A percentile compares a stretch with the other conserved stretches of the same genome.
These are phyloP conservation scores for Drosophila nannoptera DNA, from an alignment of 1,140 invertebrate species.

Conservation along the genomic window DNA sequence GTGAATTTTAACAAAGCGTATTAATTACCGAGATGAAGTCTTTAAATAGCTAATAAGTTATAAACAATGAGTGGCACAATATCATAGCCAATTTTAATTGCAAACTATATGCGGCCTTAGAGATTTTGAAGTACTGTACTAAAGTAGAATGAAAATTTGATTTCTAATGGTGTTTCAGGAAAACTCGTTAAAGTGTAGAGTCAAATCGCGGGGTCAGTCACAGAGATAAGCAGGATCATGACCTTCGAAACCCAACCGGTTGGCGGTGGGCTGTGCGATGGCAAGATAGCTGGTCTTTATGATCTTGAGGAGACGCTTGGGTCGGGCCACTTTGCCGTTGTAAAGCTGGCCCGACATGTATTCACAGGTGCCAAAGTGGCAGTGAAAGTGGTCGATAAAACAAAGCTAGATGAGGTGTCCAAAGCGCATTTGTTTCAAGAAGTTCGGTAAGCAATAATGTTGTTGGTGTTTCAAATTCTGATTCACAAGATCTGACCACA, in stretches of 20 bases:
- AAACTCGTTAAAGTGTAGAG: constrained; percentile 44
- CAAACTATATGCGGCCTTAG: constrained; percentile 5
- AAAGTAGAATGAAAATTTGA: constrained; percentile 16
- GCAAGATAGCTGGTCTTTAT: constrained; percentile 97
- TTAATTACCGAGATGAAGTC: neutral
- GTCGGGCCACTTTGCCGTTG: constrained; percentile 98
- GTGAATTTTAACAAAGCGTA: constrained; percentile 3
- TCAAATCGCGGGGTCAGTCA: constrained; percentile 5
- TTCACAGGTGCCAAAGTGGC: constrained; percentile 99
- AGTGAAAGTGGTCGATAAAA: constrained; percentile 98
- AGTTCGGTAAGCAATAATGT: constrained; percentile 80
- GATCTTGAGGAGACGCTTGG: constrained; percentile 97
- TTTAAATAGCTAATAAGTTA: neutral
- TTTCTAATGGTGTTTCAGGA: constrained; percentile 57
- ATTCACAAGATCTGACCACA: neutral
- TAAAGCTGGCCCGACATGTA: constrained; percentile 98
- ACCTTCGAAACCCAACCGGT: constrained; percentile 70
- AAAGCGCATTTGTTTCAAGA: constrained; percentile 98
- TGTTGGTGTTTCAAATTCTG: neutral
- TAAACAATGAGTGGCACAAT: constrained; percentile 5
- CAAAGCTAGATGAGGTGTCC: constrained; percentile 97
- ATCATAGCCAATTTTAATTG: constrained; percentile 12
- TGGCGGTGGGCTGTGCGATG: constrained; percentile 83
- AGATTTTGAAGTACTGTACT: constrained; percentile 29
- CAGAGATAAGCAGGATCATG: constrained; percentile 54